Evolutionary conservation across 2,113 vertebrate species (phyloP), one percentile per base, ranked within the genome.

Genomic region (Enhydra lutris): DNA sequence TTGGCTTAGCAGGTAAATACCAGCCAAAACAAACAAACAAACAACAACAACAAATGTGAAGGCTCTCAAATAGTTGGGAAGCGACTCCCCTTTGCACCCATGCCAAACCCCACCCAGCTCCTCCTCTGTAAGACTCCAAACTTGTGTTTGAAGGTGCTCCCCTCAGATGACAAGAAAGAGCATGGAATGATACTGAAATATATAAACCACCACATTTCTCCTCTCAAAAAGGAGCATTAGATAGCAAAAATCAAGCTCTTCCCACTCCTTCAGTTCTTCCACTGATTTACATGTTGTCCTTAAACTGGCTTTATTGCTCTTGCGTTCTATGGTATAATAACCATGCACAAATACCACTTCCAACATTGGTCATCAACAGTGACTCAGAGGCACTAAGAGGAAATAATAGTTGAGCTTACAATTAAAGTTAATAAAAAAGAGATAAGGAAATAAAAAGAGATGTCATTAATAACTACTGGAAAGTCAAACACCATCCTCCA

Each of bases 241-340:
- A 17, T 0, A 65, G 78, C 55, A 73, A 50, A 84, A 29, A 9
- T 65, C 17, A 34, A 23, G 45, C 39, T 57, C 76, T 29, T 10
- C 4, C 15, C 45, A 7, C 71, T 55, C 52, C 52, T 31, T 65
- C 8, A 1, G 45, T 2, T 52, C 61, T 67, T 71, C 47, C 59
- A 15, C 23, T 4, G 9, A 20, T 57, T 57, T 6, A 3, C 52
- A n/a, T 34, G 0, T 15, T 15, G 15, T 15, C n/a, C 17, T 65
- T 45, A 39, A 34, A n/a, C 21, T 6, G 2, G 84, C 12, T 69
- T 50, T 29, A 8, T 29, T 2, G 8, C 42, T 36, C 0, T 0
- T 50, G 6, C 7, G 0, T 10, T 50, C 55, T 59, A 2, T 2
- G 20, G 0, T 20, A 0, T 31, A 76, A 42, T 85, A 87, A 42